Evolutionary conservation across 2,888 invertebrate genomes (phyloP), one percentile per base, ranked within the genome.

Genomic region (Macroteleia sp.): DNA sequence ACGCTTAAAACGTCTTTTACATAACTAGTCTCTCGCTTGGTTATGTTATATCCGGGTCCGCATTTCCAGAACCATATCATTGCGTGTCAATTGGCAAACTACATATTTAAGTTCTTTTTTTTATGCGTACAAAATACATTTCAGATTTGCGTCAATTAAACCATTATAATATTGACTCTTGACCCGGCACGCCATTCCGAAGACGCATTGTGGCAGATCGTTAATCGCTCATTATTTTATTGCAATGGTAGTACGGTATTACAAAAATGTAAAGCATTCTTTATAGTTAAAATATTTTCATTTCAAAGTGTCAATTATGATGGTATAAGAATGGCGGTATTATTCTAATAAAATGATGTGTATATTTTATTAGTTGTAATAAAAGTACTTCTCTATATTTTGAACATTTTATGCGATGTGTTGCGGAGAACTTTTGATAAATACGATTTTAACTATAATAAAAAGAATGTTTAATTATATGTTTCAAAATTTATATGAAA

Each of bases 1-100:
- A 77, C 79, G 39, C 52, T 67, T 73, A 62, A n/a, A 74, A 34
- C 67, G 77, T 80, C 79, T 75, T 77, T 79, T 77, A 76, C 62
- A 78, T 71, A 64, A 71, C 66, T 41, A 64, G 57, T 66, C 54
- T 30, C 50, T 46, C 8, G 36, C 59, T 61, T 39, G 67, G 61
- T 74, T 77, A 52, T 76, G 56, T 59, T 61, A 73, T 42, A 42
- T 73, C 57, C 64, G 64, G 64, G 64, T 73, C 66, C 54, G 41
- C 44, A 19, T 46, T 42, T 36, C 19, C 14, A 28, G 19, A 36
- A 19, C 39, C 56, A 22, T 48, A 69, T 42, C 57, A 39, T 66
- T 17, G 57, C 48, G 50, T 64, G 73, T 48, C 62, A 73, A 57
- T 73, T 48, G n/a, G 42, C 42, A n/a, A 25, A 41, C 41, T 10